Evolutionary conservation across 37 sponge, comb jelly and placozoan genomes (phyloP), one percentile per base, ranked within the genome.

Genomic region (Cliona cf. orientalis): DNA sequence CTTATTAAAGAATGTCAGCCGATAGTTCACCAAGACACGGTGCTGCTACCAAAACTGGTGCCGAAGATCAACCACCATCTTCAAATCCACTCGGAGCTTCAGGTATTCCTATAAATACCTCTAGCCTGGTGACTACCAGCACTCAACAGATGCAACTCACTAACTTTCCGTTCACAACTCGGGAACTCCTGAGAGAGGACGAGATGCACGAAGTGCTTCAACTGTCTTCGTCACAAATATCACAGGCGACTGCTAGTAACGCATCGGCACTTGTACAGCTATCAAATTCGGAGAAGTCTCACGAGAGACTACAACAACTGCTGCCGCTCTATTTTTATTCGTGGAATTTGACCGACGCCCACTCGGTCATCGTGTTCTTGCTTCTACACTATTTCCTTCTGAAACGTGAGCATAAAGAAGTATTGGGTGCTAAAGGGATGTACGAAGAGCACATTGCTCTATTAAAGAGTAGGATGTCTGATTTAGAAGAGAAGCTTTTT

Each of bases 341-440:
- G 4, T 46, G 69, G 42, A 42, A 33, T 0, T 37, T 82, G 14
- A 32, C 72, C 29, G 63, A 72, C 17, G 19, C 40, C 4, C 35
- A 72, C 17, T 46, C 80, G 4, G 75, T 78, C 3, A 39, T 86
- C 14, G 49, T 49, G 0, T 64, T 44, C 42, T 53, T 78, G 5
- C 72, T 86, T 14, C 41, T 86, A 19, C 64, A 72, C 43, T 66
- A 33, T 32, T 86, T 79, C 28, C 39, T 80, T 7, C 56, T 79
- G 32, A 59, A 29, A 55, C 36, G 58, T 2, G 79, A 86, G 37
- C 35, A 68, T 17, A 49, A 72, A 25, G 70, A 76, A 43, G 42
- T 35, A 36, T 23, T 32, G 35, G 12, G 29, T 21, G 69, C 31
- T 23, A 77, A 42, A 26, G 7, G 37, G 28, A 39, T 46, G 39